Percentiles rank a stretch among this genome's conserved stretches.
Conservation (phyloP, 1,140 invertebrate genomes). For the Drosophila melanogaster region Release_6_plus_ISO1_MT NT_037436.4:13943501-13944000, state of each 20-base stretch:
- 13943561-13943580: neutral
- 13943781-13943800: conserved; percentile 55
- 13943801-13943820: conserved; percentile 23
- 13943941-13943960: conserved; percentile 35
- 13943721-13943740: conserved; percentile 76
- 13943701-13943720: conserved; percentile 48
- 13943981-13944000: conserved; percentile 47
- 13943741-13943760: conserved; percentile 53
- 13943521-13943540: too few species aligned
- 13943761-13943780: conserved; percentile 51
- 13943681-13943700: conserved; percentile 31
- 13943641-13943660: conserved; percentile 2
- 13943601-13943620: conserved; percentile 2
- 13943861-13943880: conserved; percentile 10
- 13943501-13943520: neutral
- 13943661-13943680: conserved; percentile 51
- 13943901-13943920: conserved; percentile 54
- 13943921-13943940: conserved; percentile 59
- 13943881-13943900: conserved; percentile 52
- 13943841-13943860: conserved; percentile 20
- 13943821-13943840: conserved; percentile 57
- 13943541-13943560: neutral
- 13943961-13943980: conserved; percentile 34
- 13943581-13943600: neutral
- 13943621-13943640: conserved; percentile 27